These are phyloP conservation scores for Elephas maximus DNA, from an alignment of 2,113 vertebrate species.

Conservation along the genomic window DNA sequence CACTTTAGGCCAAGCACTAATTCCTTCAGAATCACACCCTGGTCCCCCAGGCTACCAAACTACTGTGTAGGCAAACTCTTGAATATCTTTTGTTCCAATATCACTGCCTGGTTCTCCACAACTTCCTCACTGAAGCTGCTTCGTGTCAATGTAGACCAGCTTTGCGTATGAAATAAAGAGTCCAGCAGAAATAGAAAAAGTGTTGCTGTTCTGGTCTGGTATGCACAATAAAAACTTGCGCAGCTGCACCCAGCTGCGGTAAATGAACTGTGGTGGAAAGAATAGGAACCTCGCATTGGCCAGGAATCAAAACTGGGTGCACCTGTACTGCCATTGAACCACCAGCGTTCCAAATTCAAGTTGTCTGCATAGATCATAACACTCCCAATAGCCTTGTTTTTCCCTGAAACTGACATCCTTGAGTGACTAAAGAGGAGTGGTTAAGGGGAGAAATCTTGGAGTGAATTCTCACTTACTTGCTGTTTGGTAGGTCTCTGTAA, in stretches of 20 bases:
- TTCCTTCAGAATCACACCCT: background rate
- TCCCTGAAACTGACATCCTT: too few relatives aligned
- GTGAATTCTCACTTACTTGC: too few relatives aligned
- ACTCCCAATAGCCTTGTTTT: too few relatives aligned
- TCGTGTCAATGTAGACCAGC: too few relatives aligned
- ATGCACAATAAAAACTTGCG: background rate
- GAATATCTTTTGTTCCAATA: too few relatives aligned
- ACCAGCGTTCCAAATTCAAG: background rate
- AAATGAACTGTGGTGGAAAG: background rate
- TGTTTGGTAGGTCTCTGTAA: too few relatives aligned
- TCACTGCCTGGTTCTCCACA: too few relatives aligned
- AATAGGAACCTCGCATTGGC: background rate
- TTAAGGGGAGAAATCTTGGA: too few relatives aligned
- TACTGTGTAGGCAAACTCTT: background rate
- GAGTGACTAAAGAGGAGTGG: too few relatives aligned
- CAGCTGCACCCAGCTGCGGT: background rate
- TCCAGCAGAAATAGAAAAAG: background rate
- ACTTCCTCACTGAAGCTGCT: too few relatives aligned
- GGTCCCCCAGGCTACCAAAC: background rate
- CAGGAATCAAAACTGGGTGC: background rate
- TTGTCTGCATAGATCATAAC: background rate
- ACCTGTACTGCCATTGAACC: background rate
- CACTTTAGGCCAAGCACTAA: background rate
- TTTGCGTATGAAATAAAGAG: too few relatives aligned
- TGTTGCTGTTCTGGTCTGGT: background rate